Conservation (phyloP, 2,113 vertebrate genomes). For the Calyptommatus sinebrachiatus region DNA sequence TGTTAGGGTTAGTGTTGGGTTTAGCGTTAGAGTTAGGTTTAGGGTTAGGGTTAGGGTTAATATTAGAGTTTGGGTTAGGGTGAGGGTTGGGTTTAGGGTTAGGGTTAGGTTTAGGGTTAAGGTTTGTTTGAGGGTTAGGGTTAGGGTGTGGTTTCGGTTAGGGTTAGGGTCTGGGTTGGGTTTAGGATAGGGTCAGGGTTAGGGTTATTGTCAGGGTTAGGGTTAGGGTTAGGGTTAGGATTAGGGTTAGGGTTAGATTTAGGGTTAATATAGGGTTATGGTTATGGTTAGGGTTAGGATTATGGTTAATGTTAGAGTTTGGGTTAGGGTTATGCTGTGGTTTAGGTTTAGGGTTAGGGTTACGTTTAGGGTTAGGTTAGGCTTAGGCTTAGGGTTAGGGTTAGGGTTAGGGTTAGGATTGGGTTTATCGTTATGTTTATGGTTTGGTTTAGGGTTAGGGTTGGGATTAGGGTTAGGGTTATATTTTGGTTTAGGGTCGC, state of each 20-base stretch:
- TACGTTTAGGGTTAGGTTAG: background rate
- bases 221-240: background rate
- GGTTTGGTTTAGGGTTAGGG: too few species aligned
- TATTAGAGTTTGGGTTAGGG: background rate
- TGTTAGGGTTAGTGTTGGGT: background rate
- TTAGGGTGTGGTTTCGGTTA: background rate
- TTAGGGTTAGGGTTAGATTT: background rate
- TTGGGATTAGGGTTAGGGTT: background rate
- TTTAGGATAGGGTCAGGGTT: background rate
- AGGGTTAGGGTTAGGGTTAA: background rate
- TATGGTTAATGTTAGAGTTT: background rate
- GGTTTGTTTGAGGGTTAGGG: background rate
- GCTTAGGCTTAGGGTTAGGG: background rate
- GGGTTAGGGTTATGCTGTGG: too few species aligned
- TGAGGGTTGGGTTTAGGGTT: background rate
- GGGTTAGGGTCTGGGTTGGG: background rate
- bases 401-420: background rate
- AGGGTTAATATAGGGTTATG: background rate
- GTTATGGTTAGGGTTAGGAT: background rate
- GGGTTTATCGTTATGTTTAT: too few species aligned
- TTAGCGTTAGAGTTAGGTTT: background rate
- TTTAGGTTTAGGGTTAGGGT: slow-evolving; percentile 1
- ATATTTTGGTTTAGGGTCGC: slow-evolving; percentile 4
- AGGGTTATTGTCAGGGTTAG: background rate
- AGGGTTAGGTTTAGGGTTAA: background rate